These are phyloP conservation scores for Pseudomyrmex gracilis DNA, from an alignment of 1,140 invertebrate genomes.

Conservation along the genomic window DNA sequence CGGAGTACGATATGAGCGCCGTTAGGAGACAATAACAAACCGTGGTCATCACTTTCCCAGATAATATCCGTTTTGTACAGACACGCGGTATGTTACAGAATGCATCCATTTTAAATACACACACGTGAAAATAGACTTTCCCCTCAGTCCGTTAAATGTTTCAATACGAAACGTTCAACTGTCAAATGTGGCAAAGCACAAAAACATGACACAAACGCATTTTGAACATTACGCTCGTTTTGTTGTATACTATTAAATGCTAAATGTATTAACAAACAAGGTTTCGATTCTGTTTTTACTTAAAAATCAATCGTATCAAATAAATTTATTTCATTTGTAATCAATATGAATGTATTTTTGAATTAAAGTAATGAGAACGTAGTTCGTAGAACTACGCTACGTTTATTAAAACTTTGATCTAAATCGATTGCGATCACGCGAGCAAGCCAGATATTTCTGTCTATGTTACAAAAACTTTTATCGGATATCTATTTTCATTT, in stretches of 20 bases:
- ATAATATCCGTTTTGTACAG: conserved; percentile 7
- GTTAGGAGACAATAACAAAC: not conserved
- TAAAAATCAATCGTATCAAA: not conserved
- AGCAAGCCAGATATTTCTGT: not conserved
- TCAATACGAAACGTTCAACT: conserved; percentile 5
- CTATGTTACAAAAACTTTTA: not conserved
- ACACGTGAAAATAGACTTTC: not conserved
- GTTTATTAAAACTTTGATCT: not conserved
- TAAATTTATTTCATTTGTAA: not conserved
- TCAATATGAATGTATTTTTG: not conserved
- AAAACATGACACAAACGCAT: not conserved
- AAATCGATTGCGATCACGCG: not conserved
- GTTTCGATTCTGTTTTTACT: not conserved
- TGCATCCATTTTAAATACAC: conserved; percentile 12
- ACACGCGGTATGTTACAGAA: not conserved
- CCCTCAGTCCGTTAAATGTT: not conserved
- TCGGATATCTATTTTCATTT: not conserved
- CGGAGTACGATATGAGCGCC: not conserved
- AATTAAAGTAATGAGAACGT: not conserved
- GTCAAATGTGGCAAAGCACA: not conserved
- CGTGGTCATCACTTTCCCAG: conserved; percentile 21
- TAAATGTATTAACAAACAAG: not conserved
- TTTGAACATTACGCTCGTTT: not conserved
- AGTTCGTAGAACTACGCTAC: not conserved
- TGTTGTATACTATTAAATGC: not conserved